A percentile compares a stretch with the other conserved stretches of the same genome.
Conservation (phyloP, 2,797 vertebrate species). For the Sebastes aleutianus region DNA sequence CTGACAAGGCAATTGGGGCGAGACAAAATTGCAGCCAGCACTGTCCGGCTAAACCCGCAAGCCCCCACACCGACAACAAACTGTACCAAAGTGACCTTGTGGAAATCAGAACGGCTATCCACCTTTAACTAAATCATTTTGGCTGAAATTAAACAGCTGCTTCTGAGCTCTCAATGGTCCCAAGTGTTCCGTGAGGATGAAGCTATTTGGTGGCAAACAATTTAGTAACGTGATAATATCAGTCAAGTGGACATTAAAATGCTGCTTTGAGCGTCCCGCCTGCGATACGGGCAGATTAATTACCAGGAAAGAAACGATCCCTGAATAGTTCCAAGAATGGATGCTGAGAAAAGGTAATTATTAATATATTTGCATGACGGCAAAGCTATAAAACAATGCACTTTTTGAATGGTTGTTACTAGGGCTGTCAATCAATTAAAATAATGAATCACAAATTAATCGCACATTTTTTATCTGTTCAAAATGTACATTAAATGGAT, state of each 20-base stretch:
- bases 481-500: too few relatives aligned
- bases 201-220: conserved; percentile 15
- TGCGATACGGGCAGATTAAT: conserved; percentile 23
- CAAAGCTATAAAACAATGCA: conserved; percentile 1
- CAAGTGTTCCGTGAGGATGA: conserved; percentile 3
- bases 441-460: too few relatives aligned
- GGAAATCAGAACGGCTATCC: neutral
- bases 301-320: conserved; percentile 11
- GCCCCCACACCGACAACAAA: neutral
- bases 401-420: neutral
- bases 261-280: conserved; percentile 11
- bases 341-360: conserved; percentile 23
- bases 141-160: conserved; percentile 16
- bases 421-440: too few relatives aligned
- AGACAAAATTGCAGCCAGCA: conserved; percentile 84
- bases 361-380: conserved; percentile 12
- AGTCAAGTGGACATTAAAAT: conserved; percentile 37
- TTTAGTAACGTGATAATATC: conserved; percentile 15
- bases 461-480: too few relatives aligned
- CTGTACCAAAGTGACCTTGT: conserved; percentile 1
- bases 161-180: conserved; percentile 14
- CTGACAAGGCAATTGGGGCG: conserved; percentile 91
- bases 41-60: conserved; percentile 37
- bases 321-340: conserved; percentile 15
- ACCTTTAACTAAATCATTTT: conserved; percentile 1